Evolutionary conservation across 2,113 vertebrate genomes (phyloP), one percentile per base, ranked within the genome.

Genomic region (Pristiophorus japonicus): DNA sequence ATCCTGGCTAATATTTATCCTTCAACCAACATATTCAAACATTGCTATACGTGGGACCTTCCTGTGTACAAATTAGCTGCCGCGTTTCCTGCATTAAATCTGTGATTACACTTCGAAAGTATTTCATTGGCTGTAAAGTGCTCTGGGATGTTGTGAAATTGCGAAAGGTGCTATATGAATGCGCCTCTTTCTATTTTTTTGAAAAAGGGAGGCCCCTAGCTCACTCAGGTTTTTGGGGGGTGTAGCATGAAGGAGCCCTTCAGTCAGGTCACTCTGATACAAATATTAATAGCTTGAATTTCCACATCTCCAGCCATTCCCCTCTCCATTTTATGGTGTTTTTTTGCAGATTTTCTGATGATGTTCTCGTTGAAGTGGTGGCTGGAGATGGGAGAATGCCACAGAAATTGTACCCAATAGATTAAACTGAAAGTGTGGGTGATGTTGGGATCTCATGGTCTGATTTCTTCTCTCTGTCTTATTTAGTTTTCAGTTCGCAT

Each of bases 401-500:
- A 11, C 22, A 0, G 20, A 51, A 45, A 87, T 87, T 85, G 8
- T 88, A 51, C 24, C 24, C 3, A 30, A 4, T 4, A 11, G 27
- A 4, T 59, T 3, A 30, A 30, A 55, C 27, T 12, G 10, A 88
- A 24, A 11, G 6, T 18, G 75, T 34, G 24, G 10, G 85, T 4
- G 24, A 34, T 55, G 75, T 81, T 81, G 38, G 4, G 18, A 7
- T 18, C 38, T 22, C 42, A 38, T 22, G 42, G 38, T 81, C 59
- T 63, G 88, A 63, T 10, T 38, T 20, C 14, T n/a, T 63, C 0
- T 63, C 59, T 63, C 16, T 94, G 38, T 73, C 62, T 5, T 30
- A 81, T 81, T 47, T 97, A 99, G 99, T 96, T 99, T 96, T 99
- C 99, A 14, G 96, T 99, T 96, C 97, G 98, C 38, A 96, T 99